A percentile compares a stretch with the other conserved stretches of the same genome.
Conservation (phyloP, 2,888 invertebrate genomes). For the Zaprionus bogoriensis region DNA sequence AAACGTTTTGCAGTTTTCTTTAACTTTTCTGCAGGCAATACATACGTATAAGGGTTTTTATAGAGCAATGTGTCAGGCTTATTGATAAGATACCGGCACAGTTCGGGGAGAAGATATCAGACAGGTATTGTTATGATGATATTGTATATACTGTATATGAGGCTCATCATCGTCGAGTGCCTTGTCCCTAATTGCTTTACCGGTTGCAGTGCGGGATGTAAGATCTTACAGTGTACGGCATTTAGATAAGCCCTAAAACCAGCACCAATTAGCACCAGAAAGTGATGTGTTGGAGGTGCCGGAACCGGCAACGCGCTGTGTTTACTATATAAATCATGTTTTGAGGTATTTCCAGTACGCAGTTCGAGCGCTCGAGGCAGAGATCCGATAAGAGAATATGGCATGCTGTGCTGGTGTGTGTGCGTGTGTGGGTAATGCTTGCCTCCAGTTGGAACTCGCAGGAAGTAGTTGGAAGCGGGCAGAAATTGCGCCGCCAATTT, state of each 20-base stretch:
- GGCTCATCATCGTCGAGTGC: too few species aligned
- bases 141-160: too few species aligned
- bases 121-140: neutral
- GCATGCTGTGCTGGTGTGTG: too few species aligned
- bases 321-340: neutral
- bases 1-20: neutral
- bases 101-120: neutral
- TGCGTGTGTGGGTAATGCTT: too few species aligned
- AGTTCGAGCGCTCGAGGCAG: too few species aligned
- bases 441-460: too few species aligned
- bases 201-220: neutral
- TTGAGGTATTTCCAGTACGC: neutral
- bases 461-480: too few species aligned
- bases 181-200: neutral
- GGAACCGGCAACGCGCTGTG: neutral
- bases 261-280: neutral
- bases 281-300: neutral
- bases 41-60: neutral
- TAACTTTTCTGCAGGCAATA: neutral
- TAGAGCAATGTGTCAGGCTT: neutral
- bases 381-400: too few species aligned
- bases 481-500: too few species aligned
- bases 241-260: neutral
- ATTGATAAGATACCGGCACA: neutral
- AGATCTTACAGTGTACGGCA: neutral